phyloP scores from a whole-genome alignment of 2,888 invertebrate genomes.

The Diachrysia chrysitis region DNA sequence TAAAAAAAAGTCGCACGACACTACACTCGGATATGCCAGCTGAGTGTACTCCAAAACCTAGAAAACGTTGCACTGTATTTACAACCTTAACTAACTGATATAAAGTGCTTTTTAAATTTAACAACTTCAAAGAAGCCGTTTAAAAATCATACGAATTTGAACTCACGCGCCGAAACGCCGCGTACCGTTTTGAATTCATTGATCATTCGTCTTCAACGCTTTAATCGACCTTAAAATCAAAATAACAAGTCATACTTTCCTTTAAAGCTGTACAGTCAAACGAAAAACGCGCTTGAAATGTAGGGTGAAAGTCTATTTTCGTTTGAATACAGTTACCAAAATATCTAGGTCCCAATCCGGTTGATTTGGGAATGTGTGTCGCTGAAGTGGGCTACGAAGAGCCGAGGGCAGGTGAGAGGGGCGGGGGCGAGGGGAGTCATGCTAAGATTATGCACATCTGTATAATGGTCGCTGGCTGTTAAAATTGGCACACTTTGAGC shows the following conservation, averaged over 20 bases:
- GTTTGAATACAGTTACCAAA: slow-evolving; percentile 66
- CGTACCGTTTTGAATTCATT: slow-evolving; percentile 82
- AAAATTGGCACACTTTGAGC: slow-evolving; percentile 60
- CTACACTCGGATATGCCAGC: slow-evolving; percentile 64
- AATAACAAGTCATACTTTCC: slow-evolving; percentile 63
- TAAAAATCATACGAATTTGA: slow-evolving; percentile 75
- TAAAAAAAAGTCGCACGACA: slow-evolving; percentile 69
- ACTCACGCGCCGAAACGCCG: slow-evolving; percentile 72
- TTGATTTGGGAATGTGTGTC: slow-evolving; percentile 84
- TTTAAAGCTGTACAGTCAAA: slow-evolving; percentile 35
- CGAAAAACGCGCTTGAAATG: slow-evolving; percentile 52
- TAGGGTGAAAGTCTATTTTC: slow-evolving; percentile 61
- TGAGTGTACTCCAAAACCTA: slow-evolving; percentile 68
- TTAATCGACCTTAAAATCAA: slow-evolving; percentile 69
- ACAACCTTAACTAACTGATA: slow-evolving; percentile 12
- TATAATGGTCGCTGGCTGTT: slow-evolving; percentile 57
- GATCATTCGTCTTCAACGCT: slow-evolving; percentile 62
- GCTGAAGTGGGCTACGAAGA: slow-evolving; percentile 74
- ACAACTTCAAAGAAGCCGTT: slow-evolving; percentile 58
- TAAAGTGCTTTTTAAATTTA: slow-evolving; percentile 43
- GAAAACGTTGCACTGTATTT: slow-evolving; percentile 47
- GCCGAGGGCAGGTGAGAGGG: slow-evolving; percentile 64
- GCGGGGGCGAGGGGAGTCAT: slow-evolving; percentile 31
- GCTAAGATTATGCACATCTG: slow-evolving; percentile 73
- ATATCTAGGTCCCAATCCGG: slow-evolving; percentile 83